Evolutionary conservation across 2,113 vertebrate genomes (phyloP).

Genomic region (Columba janthina): DNA sequence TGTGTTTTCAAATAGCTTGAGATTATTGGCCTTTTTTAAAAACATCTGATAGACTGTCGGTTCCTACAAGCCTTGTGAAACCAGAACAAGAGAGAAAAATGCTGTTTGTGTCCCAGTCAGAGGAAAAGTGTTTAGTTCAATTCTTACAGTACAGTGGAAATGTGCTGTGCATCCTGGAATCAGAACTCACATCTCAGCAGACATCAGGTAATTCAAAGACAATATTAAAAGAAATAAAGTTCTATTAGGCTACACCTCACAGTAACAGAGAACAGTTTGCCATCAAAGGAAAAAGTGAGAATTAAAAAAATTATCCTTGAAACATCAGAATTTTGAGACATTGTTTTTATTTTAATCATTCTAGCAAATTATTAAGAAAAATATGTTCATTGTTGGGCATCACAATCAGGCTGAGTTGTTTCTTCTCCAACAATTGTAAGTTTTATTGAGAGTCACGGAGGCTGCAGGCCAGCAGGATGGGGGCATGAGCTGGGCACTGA

Average conservation of each 20-base stretch:
- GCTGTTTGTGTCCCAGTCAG: background rate
- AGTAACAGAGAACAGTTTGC: background rate
- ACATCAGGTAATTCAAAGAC: background rate
- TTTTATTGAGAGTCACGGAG: too few relatives aligned
- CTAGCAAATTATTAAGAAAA: background rate
- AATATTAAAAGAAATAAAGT: background rate
- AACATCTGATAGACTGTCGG: background rate
- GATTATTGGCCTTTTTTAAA: background rate
- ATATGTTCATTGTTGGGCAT: fast-evolving
- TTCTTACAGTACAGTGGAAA: background rate
- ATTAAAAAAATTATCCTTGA: background rate
- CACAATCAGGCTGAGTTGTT: background rate
- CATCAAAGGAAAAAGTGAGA: background rate
- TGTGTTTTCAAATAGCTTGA: background rate
- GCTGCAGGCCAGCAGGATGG: too few relatives aligned
- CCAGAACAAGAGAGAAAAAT: background rate
- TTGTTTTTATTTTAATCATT: background rate
- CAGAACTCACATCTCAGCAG: background rate
- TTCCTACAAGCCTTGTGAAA: background rate
- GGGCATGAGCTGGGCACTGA: too few relatives aligned
- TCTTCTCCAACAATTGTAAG: background rate
- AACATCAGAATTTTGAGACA: background rate
- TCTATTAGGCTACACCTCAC: background rate
- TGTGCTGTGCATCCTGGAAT: background rate
- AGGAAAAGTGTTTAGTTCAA: background rate